These are phyloP conservation scores for Catharus bicknelli DNA, from an alignment of 2,113 vertebrate genomes.

Conservation along the genomic window DNA sequence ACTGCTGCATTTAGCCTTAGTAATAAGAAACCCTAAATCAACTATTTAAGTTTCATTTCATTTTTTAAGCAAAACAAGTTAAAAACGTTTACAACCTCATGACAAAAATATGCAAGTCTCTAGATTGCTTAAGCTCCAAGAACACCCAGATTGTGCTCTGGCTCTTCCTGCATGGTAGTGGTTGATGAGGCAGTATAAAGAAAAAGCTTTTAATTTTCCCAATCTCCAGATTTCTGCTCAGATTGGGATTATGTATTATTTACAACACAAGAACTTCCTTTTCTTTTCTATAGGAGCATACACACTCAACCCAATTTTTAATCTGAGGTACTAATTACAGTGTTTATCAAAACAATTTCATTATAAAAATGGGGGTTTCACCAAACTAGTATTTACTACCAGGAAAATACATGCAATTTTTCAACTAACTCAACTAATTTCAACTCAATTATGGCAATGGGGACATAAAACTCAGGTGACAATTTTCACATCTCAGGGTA, in stretches of 20 bases:
- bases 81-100: not conserved
- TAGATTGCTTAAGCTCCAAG: not conserved
- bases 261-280: not conserved
- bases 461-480: not conserved
- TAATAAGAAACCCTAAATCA: not conserved
- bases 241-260: not conserved
- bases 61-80: not conserved
- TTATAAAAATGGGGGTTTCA: not conserved
- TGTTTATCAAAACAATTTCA: not conserved
- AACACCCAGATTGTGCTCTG: not conserved
- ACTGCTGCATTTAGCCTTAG: not conserved
- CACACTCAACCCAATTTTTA: not conserved
- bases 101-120: not conserved
- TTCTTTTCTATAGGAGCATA: not conserved
- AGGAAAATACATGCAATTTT: not conserved
- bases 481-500: not conserved
- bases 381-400: not conserved
- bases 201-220: not conserved
- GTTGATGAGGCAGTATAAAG: not conserved
- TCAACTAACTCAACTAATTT: not conserved
- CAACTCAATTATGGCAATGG: not conserved
- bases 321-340: not conserved
- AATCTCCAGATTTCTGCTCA: not conserved
- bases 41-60: not conserved
- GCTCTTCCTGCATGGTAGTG: not conserved